Evolutionary conservation across 2,888 invertebrate genomes (phyloP).

Genomic region (Andricus curvator): DNA sequence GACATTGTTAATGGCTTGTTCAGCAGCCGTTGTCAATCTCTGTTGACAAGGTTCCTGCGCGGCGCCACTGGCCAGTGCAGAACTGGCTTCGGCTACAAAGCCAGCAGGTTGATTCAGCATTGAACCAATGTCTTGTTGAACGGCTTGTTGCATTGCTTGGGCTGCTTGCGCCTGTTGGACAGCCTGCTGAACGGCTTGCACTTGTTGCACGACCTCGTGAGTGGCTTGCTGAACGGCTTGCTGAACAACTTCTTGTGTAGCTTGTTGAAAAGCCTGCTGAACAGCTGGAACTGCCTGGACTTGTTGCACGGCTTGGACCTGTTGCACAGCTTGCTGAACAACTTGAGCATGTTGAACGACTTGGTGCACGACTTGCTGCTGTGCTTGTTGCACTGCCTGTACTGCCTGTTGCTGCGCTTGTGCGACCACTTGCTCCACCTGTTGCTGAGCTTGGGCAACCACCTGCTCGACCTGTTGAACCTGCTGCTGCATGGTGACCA

Average conservation of each 20-base stretch:
- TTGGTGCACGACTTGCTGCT: constrained; percentile 75
- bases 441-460: constrained; percentile 75
- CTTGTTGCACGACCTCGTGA: constrained; percentile 74
- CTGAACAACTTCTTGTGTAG: constrained; percentile 65
- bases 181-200: constrained; percentile 75
- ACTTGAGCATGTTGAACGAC: constrained; percentile 76
- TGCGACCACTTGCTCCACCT: constrained; percentile 76
- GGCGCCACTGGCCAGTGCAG: constrained; percentile 73
- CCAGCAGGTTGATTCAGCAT: constrained; percentile 74
- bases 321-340: constrained; percentile 75
- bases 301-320: constrained; percentile 75
- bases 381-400: constrained; percentile 74
- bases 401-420: constrained; percentile 76
- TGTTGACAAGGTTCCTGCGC: constrained; percentile 75
- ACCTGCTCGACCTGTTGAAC: constrained; percentile 75
- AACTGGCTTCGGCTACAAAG: constrained; percentile 75
- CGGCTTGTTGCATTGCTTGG: constrained; percentile 76
- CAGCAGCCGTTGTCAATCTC: constrained; percentile 73
- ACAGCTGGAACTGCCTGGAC: constrained; percentile 73
- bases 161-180: constrained; percentile 76
- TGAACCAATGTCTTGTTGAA: constrained; percentile 76
- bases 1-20: constrained; percentile 75
- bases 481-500: constrained; percentile 73
- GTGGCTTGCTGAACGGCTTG: constrained; percentile 74
- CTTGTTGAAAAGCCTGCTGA: constrained; percentile 74